Conservation (phyloP, 37 sponge, comb jelly and placozoan species). For the Hexactinellida sp. region DNA sequence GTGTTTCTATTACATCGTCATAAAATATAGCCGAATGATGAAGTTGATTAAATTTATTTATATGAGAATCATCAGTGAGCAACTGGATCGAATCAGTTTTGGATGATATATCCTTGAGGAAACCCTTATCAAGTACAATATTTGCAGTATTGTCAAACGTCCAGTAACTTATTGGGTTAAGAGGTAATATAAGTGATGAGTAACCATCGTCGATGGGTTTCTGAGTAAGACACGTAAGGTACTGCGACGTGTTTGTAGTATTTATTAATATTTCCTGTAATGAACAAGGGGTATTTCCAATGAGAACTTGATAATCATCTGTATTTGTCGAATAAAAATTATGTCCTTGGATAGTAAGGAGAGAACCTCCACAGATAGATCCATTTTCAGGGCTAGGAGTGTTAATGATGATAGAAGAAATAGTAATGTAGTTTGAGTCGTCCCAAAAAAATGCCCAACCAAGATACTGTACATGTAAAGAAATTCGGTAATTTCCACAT, state of each 20-base stretch:
- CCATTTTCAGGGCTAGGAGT: not conserved
- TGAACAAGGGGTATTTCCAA: conserved; percentile 62
- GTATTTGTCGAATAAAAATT: conserved; percentile 26
- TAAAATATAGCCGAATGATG: not conserved
- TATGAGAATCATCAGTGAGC: not conserved
- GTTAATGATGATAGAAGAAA: not conserved
- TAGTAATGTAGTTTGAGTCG: not conserved
- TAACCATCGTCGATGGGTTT: conserved; percentile 53
- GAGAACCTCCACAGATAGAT: conserved; percentile 47
- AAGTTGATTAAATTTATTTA: not conserved
- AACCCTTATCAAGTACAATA: conserved; percentile 2
- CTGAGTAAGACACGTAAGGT: conserved; percentile 37
- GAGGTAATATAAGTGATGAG: conserved; percentile 28
- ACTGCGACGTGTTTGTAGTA: not conserved
- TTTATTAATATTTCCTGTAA: conserved; percentile 21
- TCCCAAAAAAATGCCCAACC: conserved; percentile 47
- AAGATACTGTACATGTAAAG: conserved; percentile 40
- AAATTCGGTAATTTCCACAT: conserved; percentile 38
- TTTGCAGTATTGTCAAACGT: conserved; percentile 32
- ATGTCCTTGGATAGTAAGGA: conserved; percentile 24
- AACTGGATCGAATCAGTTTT: not conserved
- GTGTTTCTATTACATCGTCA: conserved; percentile 22
- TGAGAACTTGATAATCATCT: conserved; percentile 22
- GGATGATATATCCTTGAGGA: not conserved
- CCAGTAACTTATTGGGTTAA: conserved; percentile 44